Evolutionary conservation across 2,797 vertebrate species (phyloP).

Genomic region (Chloroceryle amazona): DNA sequence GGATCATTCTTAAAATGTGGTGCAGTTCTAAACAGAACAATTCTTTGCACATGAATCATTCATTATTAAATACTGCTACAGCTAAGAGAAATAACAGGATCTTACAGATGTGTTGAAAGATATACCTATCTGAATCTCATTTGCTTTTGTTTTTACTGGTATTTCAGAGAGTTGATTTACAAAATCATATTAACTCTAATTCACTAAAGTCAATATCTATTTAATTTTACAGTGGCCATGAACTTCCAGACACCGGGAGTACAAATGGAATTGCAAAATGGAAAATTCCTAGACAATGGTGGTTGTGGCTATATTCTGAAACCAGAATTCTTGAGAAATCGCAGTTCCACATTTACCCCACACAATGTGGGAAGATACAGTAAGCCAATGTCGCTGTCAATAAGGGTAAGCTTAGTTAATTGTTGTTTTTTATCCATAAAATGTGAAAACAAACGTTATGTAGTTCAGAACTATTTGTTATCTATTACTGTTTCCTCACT

Average conservation of each 20-base stretch:
- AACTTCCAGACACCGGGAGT: constrained; percentile 89
- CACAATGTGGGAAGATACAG: not conserved
- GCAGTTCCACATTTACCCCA: constrained; percentile 78
- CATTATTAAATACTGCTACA: not conserved
- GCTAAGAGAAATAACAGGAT: not conserved
- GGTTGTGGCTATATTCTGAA: constrained; percentile 90
- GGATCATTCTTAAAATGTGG: not conserved
- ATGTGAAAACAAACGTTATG: not conserved
- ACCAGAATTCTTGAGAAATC: constrained; percentile 82
- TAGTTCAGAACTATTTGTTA: not conserved
- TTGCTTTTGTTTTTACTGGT: not conserved
- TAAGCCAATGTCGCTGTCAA: constrained; percentile 79
- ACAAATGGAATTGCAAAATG: constrained; percentile 89
- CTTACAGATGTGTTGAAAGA: not conserved
- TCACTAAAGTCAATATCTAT: not conserved
- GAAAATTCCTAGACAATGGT: constrained; percentile 92
- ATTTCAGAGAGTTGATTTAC: not conserved
- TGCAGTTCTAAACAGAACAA: not conserved
- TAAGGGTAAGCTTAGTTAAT: constrained; percentile 82
- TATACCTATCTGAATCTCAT: not conserved
- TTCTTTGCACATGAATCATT: not conserved
- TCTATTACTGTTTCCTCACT: not conserved
- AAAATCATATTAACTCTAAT: not conserved
- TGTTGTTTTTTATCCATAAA: not conserved
- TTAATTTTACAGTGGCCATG: constrained; percentile 86